A percentile compares a stretch with the other conserved stretches of the same genome.
Evolutionary conservation across 2,797 vertebrate genomes (phyloP).

Genomic region (Schizopygopsis malacanthus): DNA sequence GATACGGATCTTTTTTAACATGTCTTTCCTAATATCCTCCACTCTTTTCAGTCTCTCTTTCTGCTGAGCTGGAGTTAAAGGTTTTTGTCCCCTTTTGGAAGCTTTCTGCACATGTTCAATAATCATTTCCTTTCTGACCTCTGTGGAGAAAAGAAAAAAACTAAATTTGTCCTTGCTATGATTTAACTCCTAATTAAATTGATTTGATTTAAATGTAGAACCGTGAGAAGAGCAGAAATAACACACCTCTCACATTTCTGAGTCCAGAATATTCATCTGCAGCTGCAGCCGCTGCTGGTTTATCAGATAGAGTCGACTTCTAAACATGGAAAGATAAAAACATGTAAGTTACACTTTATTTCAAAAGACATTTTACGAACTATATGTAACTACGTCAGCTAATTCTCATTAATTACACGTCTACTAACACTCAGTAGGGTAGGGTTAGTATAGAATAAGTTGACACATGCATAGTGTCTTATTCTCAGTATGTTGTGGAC

Average conservation of each 20-base stretch:
- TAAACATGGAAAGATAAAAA: background rate
- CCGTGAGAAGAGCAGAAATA: background rate
- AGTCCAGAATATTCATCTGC: background rate
- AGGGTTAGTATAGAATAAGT: no score
- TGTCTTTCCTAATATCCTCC: background rate
- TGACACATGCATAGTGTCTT: no score
- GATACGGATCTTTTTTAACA: background rate
- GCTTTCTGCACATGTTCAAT: background rate
- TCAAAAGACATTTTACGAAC: no score
- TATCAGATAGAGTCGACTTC: background rate
- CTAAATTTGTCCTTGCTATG: background rate
- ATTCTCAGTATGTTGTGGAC: no score
- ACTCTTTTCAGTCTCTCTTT: background rate
- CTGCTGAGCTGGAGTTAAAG: fast-evolving
- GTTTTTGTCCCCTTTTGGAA: background rate
- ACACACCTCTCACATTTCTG: background rate
- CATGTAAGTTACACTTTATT: no score
- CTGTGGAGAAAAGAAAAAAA: background rate
- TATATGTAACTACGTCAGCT: no score
- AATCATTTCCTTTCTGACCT: background rate
- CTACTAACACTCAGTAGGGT: no score
- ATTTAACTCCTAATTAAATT: background rate
- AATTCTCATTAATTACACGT: no score
- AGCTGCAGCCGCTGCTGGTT: background rate
- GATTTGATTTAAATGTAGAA: background rate